Base-by-base conservation (phyloP, 2,113 vertebrate genomes). In the Phyllostomus discolor region DNA sequence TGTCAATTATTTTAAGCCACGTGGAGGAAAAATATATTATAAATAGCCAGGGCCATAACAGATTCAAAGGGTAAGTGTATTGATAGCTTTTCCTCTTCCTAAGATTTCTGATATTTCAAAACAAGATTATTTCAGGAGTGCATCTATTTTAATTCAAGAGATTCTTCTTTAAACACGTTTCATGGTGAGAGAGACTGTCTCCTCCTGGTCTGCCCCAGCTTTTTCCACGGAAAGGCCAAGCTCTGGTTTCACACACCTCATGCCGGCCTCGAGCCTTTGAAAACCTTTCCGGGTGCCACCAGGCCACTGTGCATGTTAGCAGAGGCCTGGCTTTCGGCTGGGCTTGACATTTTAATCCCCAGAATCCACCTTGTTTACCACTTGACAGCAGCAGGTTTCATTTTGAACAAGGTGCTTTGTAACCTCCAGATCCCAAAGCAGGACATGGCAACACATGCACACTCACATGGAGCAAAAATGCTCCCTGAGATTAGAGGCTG, bases 31-130 rank as follows among this genome's bases (percentile, higher is more conserved):
- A 97, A 95, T 93, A 96, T 57, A 97, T 97, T 98, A 98, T 98
- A 98, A 98, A 98, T 97, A 97, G 97, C 93, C 86, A 96, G 75
- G 89, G 66, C 54, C 97, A 28, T 62, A 81, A 46, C 46, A 43
- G 95, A 97, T 91, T 97, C 97, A 97, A 97, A 98, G 97, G 97
- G 97, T 97, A 97, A 97, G 97, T 94, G 72, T 97, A 96, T 88
- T 96, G 97, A 96, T 96, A 96, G 97, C 97, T 78, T 97, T 97
- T 96, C 95, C 96, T 97, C 97, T 97, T 97, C 97, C 97, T 97
- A 97, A 97, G 95, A 97, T 97, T 97, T 98, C 97, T 93, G 96
- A 93, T 95, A 95, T 97, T 97, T 97, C 97, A 97, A 98, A 98
- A 97, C 97, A 98, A 97, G 97, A 98, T 97, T 98, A 98, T 98